Percentiles rank a stretch among this genome's conserved stretches.
phyloP scores from a whole-genome alignment of 2,113 vertebrate genomes.

The Zapus hudsonius region DNA sequence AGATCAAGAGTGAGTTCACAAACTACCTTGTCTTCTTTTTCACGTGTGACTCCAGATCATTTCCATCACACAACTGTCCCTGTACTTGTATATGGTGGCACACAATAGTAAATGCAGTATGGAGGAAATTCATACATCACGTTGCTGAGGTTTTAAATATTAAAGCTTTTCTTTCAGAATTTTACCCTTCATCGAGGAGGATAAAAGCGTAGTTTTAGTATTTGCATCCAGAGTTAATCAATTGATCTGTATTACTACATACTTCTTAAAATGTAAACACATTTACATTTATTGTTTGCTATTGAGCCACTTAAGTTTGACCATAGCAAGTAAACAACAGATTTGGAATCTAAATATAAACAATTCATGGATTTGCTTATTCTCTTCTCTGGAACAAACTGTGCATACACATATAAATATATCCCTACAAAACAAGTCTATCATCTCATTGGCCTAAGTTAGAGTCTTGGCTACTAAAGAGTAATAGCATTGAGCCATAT shows the following conservation, averaged over 20 bases:
- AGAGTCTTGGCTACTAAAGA: background rate
- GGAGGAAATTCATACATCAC: constrained; percentile 36
- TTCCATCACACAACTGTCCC: constrained; percentile 6
- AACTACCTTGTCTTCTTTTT: background rate
- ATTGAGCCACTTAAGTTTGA: constrained; percentile 41
- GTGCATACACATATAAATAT: background rate
- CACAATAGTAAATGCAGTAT: background rate
- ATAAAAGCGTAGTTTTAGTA: constrained; percentile 10
- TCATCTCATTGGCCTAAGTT: background rate
- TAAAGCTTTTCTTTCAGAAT: constrained; percentile 51
- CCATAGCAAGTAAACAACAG: constrained; percentile 56
- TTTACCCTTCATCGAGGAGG: constrained; percentile 34
- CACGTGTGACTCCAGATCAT: constrained; percentile 11
- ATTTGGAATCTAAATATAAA: constrained; percentile 62
- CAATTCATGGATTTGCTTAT: constrained; percentile 53
- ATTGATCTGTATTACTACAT: background rate
- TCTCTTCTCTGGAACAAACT: constrained; percentile 22
- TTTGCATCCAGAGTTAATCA: constrained; percentile 46
- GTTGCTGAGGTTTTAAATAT: constrained; percentile 46
- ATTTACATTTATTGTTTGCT: constrained; percentile 58
- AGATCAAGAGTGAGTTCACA: constrained; percentile 25
- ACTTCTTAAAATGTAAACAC: constrained; percentile 61
- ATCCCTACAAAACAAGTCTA: background rate
- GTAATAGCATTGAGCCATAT: background rate
- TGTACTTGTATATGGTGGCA: background rate